A percentile compares a stretch with the other conserved stretches of the same genome.
Conservation (phyloP, 2,797 vertebrate species). For the Leucoraja ocellata region DNA sequence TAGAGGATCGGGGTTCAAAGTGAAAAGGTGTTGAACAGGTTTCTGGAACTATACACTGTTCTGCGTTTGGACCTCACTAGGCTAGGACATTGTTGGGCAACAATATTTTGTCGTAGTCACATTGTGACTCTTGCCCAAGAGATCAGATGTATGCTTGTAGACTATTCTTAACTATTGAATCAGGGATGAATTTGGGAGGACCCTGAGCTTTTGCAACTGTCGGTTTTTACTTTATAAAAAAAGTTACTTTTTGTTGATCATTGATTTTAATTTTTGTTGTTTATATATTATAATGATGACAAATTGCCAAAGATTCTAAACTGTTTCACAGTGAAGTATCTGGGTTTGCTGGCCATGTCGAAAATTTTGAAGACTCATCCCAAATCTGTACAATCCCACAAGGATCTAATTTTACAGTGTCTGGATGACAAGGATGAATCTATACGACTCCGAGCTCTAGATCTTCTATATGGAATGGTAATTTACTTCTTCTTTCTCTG, state of each 20-base stretch:
- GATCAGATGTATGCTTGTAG: not conserved
- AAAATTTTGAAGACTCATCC: constrained; percentile 98
- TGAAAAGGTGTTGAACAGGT: not conserved
- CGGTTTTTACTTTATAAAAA: too few species aligned
- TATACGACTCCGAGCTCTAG: constrained; percentile 87
- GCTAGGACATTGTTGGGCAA: not conserved
- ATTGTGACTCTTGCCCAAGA: not conserved
- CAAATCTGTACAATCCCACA: constrained; percentile 96
- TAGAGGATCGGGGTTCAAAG: too few species aligned
- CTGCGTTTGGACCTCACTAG: not conserved
- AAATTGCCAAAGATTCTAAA: not conserved
- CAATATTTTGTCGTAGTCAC: not conserved
- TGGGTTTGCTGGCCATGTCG: constrained; percentile 95
- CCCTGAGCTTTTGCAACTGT: not conserved
- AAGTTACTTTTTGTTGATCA: not conserved
- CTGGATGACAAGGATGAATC: constrained; percentile 98
- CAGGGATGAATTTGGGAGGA: not conserved
- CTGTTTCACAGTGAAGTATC: constrained; percentile 81
- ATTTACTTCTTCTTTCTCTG: not conserved
- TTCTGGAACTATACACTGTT: not conserved
- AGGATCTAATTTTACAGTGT: constrained; percentile 95
- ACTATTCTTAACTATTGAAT: not conserved
- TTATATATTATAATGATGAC: constrained; percentile 45
- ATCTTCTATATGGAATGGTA: constrained; percentile 97
- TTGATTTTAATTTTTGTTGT: constrained; percentile 48